Base-by-base conservation (phyloP, 2,888 invertebrate species). In the Dasysyrphus albostriatus region DNA sequence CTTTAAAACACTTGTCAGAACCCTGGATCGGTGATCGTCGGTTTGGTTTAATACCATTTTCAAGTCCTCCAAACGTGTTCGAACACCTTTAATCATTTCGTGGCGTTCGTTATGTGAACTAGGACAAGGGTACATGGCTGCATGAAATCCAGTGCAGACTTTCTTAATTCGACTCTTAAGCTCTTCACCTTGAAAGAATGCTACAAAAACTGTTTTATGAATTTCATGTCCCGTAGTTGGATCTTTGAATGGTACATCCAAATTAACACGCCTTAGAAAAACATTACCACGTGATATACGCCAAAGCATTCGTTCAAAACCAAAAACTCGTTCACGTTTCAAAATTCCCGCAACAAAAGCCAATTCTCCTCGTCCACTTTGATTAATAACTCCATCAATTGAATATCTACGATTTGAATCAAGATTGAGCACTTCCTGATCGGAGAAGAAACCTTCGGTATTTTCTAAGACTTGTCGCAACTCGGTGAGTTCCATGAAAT, bases 231-330 rank as follows among this genome's bases (percentile, higher is more conserved):
- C 12, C 19, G 12, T 0, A 0, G 29, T 3, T 0, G 49, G 56
- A 93, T 97, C 98, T 93, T 96, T 97, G 88, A 96, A 93, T 0
- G 96, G 96, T 34, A 95, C 95, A 88, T 96, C 96, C 88, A 99
- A 98, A 93, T 98, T 98, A 0, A 97, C 96, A 93, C 97, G 97
- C 16, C 97, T 94, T 32, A 99, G 93, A 93, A 98, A 98, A 56
- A 98, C 98, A 92, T 98, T 98, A 85, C 98, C 98, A 77, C 98
- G 95, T 90, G 98, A 99, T 5, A 98, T 97, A 88, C 99, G 95
- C 98, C 98, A 99, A 88, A 99, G 93, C 96, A 99, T 96, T 49
- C 98, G 94, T 93, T 99, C 99, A 93, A 99, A 99, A 0, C 97
- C 96, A 9, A 97, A 96, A 88, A 98, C 19, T 91, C 83, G n/a